Evolutionary conservation across 2,113 vertebrate species (phyloP).

Genomic region (Chamaea fasciata): DNA sequence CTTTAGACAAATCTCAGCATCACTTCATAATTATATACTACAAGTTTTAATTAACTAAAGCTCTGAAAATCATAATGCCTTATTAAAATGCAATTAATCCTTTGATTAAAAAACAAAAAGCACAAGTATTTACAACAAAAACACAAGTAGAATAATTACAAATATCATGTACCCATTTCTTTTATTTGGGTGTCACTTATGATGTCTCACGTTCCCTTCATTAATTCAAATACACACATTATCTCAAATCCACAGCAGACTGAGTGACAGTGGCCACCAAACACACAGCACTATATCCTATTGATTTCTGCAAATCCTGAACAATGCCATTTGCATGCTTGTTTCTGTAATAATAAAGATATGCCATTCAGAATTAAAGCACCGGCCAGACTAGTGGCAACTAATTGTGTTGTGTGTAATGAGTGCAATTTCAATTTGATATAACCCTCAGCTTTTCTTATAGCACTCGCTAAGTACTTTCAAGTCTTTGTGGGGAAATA

Average conservation of each 20-base stretch:
- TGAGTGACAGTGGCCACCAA: slow-evolving; percentile 99
- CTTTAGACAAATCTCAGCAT: slow-evolving; percentile 84
- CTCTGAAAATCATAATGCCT: slow-evolving; percentile 94
- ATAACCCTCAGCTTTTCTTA: slow-evolving; percentile 99
- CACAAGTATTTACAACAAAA: slow-evolving; percentile 99
- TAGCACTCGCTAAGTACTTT: slow-evolving; percentile 99
- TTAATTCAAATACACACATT: slow-evolving; percentile 99
- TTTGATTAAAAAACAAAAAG: slow-evolving; percentile 99
- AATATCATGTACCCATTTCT: slow-evolving; percentile 99
- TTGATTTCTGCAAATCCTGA: slow-evolving; percentile 99
- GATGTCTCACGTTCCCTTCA: slow-evolving; percentile 97
- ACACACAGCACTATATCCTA: slow-evolving; percentile 99
- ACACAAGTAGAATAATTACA: slow-evolving; percentile 99
- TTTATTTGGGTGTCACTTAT: slow-evolving; percentile 99
- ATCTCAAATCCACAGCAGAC: slow-evolving; percentile 99
- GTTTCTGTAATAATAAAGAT: slow-evolving; percentile 99
- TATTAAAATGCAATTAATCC: slow-evolving; percentile 99
- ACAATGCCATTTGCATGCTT: slow-evolving; percentile 99
- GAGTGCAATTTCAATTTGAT: slow-evolving; percentile 99
- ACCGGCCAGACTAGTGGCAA: slow-evolving; percentile 99
- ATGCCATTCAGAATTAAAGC: slow-evolving; percentile 99
- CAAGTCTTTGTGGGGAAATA: slow-evolving; percentile 99
- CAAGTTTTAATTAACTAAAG: slow-evolving; percentile 89
- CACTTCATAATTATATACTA: slow-evolving; percentile 87
- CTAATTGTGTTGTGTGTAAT: slow-evolving; percentile 99